Conservation (phyloP, 2,113 vertebrate species). For the Salvelinus fontinalis region DNA sequence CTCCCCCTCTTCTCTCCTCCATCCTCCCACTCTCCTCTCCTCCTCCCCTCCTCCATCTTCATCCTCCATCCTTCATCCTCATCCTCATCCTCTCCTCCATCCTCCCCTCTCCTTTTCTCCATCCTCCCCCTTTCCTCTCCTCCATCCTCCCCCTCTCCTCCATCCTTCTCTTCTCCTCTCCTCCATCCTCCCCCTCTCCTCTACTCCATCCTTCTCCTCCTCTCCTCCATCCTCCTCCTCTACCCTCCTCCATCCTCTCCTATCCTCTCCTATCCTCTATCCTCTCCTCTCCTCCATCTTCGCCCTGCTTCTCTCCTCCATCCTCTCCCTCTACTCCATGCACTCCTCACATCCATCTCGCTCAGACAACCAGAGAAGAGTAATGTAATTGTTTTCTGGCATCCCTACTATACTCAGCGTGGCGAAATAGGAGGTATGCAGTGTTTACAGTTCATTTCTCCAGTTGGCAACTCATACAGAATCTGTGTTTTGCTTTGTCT, state of each 20-base stretch:
- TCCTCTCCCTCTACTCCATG: conserved; percentile 15
- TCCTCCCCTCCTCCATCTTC: too few species aligned
- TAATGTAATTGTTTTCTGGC: conserved; percentile 64
- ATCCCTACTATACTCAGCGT: conserved; percentile 22
- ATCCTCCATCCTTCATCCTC: too few species aligned
- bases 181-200: not conserved
- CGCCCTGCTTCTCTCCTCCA: not conserved
- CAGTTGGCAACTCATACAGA: conserved; percentile 42
- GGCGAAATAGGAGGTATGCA: conserved; percentile 46
- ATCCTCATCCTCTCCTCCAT: not conserved
- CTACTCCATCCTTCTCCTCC: too few species aligned
- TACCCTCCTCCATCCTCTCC: not conserved
- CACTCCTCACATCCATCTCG: conserved; percentile 33
- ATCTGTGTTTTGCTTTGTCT: conserved; percentile 45
- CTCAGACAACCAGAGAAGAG: conserved; percentile 32
- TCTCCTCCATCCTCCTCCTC: not conserved
- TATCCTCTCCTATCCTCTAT: conserved; percentile 3
- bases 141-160: not conserved
- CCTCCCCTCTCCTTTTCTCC: not conserved
- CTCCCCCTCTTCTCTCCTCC: not conserved
- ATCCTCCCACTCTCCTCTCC: too few species aligned
- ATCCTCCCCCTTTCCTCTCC: not conserved
- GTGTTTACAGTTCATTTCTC: conserved; percentile 54
- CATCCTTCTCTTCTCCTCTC: not conserved
- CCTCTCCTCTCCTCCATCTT: conserved; percentile 9